Evolutionary conservation across 2,797 vertebrate species (phyloP), one percentile per base, ranked within the genome.

Genomic region (Mormyrops boulengeri): DNA sequence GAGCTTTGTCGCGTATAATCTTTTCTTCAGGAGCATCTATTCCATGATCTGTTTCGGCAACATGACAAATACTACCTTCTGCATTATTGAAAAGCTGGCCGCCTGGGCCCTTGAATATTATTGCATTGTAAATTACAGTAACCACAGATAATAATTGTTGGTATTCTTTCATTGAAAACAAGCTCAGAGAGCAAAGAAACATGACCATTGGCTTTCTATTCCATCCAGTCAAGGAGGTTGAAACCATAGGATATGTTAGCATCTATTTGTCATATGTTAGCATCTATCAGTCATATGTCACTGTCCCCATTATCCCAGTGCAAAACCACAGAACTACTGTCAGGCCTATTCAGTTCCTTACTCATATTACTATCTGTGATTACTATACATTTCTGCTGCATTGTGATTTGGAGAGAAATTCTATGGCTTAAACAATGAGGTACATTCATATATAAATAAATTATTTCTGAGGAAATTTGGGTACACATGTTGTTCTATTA

Each of bases 11-110:
- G 19, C 7, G 41, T 44, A 80, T 80, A 17, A n/a, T 80, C 73
- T 80, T 80, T 80, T 80, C 73, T 80, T 80, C 73, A 73, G 30
- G 66, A 73, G 11, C 66, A 73, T 73, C 41, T 80, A n/a, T 80
- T 80, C 38, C 17, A 80, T 80, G 44, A 80, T 80, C 73, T 80
- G 17, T 80, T 41, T 44, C 30, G 4, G 66, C 7, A n/a, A 80
- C 17, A 80, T 80, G 41, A 80, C 73, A 80, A 80, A 80, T 80
- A 80, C n/a, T 80, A 44, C 73, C 34, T 41, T 44, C 73, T 44
- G 17, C 14, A 9, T 80, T n/a, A 80, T 19, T 80, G 41, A 44
- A 47, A 80, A 47, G 38, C 73, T 44, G 38, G 14, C 38, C 2
- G 38, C 41, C 38, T 80, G 73, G 73, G 19, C 73, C 73, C 19